phyloP scores from a whole-genome alignment of 1,140 invertebrate genomes.

The Anastatus disparis region DNA sequence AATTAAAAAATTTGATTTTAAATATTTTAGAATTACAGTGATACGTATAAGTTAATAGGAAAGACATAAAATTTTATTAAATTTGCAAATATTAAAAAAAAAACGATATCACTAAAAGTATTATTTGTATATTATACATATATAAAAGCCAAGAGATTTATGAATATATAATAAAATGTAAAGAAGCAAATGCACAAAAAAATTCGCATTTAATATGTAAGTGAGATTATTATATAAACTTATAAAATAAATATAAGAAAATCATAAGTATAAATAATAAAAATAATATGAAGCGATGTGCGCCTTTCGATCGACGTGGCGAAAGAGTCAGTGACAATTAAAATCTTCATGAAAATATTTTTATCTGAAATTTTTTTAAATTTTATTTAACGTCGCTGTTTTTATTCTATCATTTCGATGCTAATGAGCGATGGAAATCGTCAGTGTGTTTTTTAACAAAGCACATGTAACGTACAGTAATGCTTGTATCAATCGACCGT shows the following conservation, averaged over 20 bases:
- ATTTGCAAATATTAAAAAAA: too few relatives aligned
- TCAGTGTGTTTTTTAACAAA: too few relatives aligned
- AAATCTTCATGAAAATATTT: neutral
- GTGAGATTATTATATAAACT: constrained; percentile 33
- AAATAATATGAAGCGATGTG: neutral
- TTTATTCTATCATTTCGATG: too few relatives aligned
- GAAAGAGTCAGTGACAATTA: neutral
- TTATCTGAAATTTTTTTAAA: constrained; percentile 10
- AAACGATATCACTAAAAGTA: neutral
- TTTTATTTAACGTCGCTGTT: too few relatives aligned
- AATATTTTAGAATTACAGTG: too few relatives aligned
- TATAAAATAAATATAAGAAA: constrained; percentile 12
- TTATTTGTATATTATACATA: constrained; percentile 20
- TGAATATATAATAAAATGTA: constrained; percentile 24
- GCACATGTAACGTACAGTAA: too few relatives aligned
- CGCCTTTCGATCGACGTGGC: neutral
- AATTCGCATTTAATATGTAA: constrained; percentile 31
- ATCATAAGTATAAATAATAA: neutral
- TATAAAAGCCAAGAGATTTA: constrained; percentile 19
- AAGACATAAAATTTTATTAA: too few relatives aligned
- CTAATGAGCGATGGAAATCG: too few relatives aligned
- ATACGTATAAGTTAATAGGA: too few relatives aligned
- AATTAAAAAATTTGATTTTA: too few relatives aligned
- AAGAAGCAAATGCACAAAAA: constrained; percentile 34
- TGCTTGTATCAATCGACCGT: too few relatives aligned